These are phyloP conservation scores for Thermophis baileyi DNA, from an alignment of 2,113 vertebrate species.

Conservation along the genomic window DNA sequence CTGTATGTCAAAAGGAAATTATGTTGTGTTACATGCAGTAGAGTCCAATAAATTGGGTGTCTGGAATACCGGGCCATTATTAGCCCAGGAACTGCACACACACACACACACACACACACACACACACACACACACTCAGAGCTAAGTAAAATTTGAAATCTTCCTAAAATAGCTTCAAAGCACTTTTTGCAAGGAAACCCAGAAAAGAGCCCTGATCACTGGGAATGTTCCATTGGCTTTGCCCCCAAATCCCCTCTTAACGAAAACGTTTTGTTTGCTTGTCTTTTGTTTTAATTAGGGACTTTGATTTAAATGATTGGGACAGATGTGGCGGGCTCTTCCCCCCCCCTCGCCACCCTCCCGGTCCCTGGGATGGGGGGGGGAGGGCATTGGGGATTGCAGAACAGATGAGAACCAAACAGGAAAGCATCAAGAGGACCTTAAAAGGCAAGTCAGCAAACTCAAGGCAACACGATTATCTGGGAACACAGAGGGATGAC, in stretches of 20 bases:
- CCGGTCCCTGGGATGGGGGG: no score
- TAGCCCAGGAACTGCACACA: neutral
- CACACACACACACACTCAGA: neutral
- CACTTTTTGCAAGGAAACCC: slow-evolving; percentile 8
- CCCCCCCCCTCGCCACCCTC: rapidly evolving
- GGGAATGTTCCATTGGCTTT: neutral
- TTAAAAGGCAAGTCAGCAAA: slow-evolving; percentile 35
- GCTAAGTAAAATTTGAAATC: slow-evolving; percentile 35
- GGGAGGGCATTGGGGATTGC: slow-evolving; percentile 13
- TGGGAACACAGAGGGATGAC: neutral
- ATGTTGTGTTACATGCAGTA: neutral
- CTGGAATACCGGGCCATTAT: neutral
- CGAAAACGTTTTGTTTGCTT: slow-evolving; percentile 12
- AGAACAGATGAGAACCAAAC: neutral
- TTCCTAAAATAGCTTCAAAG: slow-evolving; percentile 26
- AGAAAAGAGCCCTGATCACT: slow-evolving; percentile 19
- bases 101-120: no score
- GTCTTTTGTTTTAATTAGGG: slow-evolving; percentile 4
- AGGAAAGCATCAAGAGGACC: slow-evolving; percentile 11
- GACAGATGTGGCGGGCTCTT: neutral
- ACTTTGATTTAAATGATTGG: slow-evolving; percentile 29
- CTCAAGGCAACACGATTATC: slow-evolving; percentile 14
- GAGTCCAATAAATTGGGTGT: neutral
- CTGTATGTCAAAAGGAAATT: neutral
- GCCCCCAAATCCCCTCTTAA: slow-evolving; percentile 20